Conservation (phyloP, 2,113 vertebrate genomes). For the Platysteira castanea region DNA sequence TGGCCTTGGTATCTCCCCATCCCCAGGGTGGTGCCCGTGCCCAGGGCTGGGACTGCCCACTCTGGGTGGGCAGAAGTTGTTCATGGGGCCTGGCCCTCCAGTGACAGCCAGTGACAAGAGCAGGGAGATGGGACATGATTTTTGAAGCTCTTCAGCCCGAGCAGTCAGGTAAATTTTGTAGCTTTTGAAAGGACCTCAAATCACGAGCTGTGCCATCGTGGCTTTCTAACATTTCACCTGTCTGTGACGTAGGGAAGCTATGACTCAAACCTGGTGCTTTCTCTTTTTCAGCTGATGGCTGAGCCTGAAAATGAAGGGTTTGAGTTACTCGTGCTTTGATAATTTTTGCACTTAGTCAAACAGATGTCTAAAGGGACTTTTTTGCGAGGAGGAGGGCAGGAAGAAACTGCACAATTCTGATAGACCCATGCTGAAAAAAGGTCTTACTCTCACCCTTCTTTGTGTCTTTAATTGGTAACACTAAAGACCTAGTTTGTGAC, state of each 20-base stretch:
- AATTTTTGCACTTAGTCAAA: not conserved
- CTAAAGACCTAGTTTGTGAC: not conserved
- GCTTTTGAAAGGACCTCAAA: not conserved
- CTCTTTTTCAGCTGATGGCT: not conserved
- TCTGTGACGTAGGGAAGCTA: not conserved
- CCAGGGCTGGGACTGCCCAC: not conserved
- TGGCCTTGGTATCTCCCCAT: not conserved
- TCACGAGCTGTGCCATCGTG: fast-evolving
- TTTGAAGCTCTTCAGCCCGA: not conserved
- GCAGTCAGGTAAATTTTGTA: not conserved
- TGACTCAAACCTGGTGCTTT: not conserved
- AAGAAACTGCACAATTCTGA: not conserved
- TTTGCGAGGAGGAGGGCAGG: not conserved
- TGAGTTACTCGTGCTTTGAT: not conserved
- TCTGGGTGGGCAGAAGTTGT: not conserved
- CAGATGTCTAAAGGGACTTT: not conserved
- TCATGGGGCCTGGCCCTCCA: not conserved
- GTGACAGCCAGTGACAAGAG: not conserved
- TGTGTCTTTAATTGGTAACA: not conserved
- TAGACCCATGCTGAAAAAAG: not conserved
- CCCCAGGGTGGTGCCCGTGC: not conserved
- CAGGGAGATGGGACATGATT: not conserved
- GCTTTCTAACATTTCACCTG: not conserved
- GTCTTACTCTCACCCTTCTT: not conserved
- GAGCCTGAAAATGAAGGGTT: not conserved